phyloP scores from a whole-genome alignment of 2,888 invertebrate genomes.

The Leucozona laternaria region DNA sequence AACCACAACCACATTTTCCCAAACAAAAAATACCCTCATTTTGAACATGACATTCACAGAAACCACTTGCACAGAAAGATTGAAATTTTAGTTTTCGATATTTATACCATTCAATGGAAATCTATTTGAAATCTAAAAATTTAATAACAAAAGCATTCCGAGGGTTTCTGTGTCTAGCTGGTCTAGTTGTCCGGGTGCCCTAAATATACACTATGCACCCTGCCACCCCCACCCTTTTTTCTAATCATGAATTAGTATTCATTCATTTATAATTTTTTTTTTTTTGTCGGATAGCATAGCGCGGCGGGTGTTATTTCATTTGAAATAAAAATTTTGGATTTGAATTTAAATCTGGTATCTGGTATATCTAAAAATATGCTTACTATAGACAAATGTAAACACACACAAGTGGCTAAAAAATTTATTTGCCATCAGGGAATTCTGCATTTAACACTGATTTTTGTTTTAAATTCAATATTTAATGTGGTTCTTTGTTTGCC shows the following conservation, averaged over 20 bases:
- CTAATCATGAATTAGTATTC: constrained; percentile 4
- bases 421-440: neutral
- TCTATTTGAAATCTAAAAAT: neutral
- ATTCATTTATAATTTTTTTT: constrained; percentile 1
- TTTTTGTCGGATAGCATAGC: neutral
- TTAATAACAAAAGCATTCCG: neutral
- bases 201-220: neutral
- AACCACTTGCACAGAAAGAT: neutral
- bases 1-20: constrained; percentile 2
- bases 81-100: neutral
- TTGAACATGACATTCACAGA: neutral
- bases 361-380: neutral
- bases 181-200: too few species aligned
- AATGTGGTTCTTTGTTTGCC: neutral
- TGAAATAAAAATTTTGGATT: neutral
- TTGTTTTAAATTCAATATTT: neutral
- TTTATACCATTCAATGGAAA: neutral
- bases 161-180: neutral
- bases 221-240: neutral
- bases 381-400: too few species aligned
- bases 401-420: neutral
- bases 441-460: neutral
- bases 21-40: neutral
- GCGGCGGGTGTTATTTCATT: neutral
- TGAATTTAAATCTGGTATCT: neutral